phyloP scores from a whole-genome alignment of 2,888 invertebrate genomes.

The Helleia helle region DNA sequence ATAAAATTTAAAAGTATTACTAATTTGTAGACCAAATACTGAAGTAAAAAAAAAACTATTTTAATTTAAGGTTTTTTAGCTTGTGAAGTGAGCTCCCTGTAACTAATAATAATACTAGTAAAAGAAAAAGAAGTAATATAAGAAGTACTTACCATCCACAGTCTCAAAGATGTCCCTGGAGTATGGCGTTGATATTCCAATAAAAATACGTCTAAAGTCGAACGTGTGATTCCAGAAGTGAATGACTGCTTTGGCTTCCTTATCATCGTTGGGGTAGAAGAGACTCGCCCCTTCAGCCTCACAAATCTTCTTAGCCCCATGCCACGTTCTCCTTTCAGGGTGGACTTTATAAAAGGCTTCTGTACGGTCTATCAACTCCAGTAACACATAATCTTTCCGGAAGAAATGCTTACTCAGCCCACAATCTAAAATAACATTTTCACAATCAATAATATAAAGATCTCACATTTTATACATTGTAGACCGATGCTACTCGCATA shows the following conservation, averaged over 20 bases:
- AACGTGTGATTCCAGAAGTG: neutral
- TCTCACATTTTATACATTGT: no score
- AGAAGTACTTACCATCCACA: neutral
- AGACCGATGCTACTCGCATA: no score
- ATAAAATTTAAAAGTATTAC: no score
- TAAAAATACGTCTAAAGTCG: neutral
- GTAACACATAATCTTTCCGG: conserved; percentile 4
- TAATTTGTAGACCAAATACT: no score
- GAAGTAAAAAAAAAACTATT: no score
- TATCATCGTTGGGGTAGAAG: neutral
- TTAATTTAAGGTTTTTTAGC: no score
- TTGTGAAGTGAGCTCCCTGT: no score
- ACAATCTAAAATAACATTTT: neutral
- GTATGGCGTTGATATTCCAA: conserved; percentile 3
- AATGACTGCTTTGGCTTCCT: neutral
- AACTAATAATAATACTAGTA: no score
- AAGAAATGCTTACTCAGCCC: neutral
- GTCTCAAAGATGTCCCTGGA: conserved; percentile 2
- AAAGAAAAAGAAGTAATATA: no score
- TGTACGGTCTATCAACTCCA: neutral
- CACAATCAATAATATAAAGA: neutral
- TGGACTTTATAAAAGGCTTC: conserved; percentile 1
- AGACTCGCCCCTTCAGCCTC: neutral
- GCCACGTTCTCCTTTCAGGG: neutral
- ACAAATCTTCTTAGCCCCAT: neutral